phyloP scores from a whole-genome alignment of 2,113 vertebrate genomes.

The Brachypodius melanocephalos region DNA sequence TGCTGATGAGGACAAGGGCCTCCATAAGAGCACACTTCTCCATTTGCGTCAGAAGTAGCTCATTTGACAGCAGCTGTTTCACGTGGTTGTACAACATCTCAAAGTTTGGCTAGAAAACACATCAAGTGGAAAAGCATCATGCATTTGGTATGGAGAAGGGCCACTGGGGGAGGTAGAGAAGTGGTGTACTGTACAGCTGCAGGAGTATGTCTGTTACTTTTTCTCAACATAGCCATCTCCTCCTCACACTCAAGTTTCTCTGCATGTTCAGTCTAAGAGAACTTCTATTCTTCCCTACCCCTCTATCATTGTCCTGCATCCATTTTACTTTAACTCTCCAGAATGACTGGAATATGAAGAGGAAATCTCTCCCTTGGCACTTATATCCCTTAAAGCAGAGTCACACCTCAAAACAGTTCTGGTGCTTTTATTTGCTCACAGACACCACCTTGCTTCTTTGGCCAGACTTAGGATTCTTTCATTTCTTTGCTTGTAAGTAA shows the following conservation, averaged over 20 bases:
- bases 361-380: background rate
- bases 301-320: background rate
- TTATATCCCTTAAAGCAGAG: background rate
- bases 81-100: conserved; percentile 90
- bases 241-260: background rate
- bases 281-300: background rate
- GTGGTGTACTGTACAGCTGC: background rate
- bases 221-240: background rate
- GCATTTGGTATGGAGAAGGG: background rate
- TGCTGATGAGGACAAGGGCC: conserved; percentile 92
- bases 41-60: conserved; percentile 84
- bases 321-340: background rate
- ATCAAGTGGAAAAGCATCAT: background rate
- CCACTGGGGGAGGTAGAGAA: background rate
- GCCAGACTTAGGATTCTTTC: background rate
- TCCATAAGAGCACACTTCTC: conserved; percentile 94
- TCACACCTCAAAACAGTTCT: background rate
- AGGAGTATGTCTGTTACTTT: background rate
- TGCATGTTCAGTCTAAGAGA: background rate
- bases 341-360: background rate
- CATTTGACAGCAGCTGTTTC: conserved; percentile 85
- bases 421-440: background rate
- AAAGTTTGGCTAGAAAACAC: conserved; percentile 84
- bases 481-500: background rate
- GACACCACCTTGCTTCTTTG: background rate